Evolutionary conservation across 2,888 invertebrate genomes (phyloP).

Genomic region (Apamea anceps): DNA sequence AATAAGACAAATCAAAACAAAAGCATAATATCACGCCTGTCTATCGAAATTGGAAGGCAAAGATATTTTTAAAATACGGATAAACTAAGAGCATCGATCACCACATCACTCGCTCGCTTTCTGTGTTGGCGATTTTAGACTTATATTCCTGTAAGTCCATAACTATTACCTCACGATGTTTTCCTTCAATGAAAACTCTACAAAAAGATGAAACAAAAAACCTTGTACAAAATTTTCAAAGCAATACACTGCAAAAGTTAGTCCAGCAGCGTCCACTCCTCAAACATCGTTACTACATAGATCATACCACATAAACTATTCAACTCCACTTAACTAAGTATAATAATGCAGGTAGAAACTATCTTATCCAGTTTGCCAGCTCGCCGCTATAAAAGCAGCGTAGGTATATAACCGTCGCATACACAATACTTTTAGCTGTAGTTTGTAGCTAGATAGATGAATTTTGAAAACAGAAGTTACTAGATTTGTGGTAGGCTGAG

Average conservation of each 20-base stretch:
- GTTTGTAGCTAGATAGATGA: neutral
- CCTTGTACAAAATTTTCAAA: neutral
- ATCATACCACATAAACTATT: constrained; percentile 39
- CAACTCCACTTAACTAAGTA: constrained; percentile 48
- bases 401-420: constrained; percentile 8
- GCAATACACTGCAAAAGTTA: constrained; percentile 12
- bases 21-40: too few species aligned
- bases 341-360: constrained; percentile 54
- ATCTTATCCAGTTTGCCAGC: constrained; percentile 26
- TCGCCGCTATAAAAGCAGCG: constrained; percentile 32
- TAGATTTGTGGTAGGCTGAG: too few species aligned
- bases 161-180: neutral
- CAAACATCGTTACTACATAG: constrained; percentile 25
- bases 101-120: neutral
- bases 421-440: constrained; percentile 15
- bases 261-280: constrained; percentile 7
- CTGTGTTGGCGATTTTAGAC: neutral
- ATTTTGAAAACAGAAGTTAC: neutral
- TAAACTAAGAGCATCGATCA: neutral
- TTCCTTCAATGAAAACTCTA: neutral
- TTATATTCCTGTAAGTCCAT: neutral
- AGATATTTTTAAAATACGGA: neutral
- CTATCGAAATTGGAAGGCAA: too few species aligned
- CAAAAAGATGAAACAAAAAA: neutral
- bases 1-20: too few species aligned